Conservation (phyloP, 2,113 vertebrate genomes). For the Microtus oregoni region DNA sequence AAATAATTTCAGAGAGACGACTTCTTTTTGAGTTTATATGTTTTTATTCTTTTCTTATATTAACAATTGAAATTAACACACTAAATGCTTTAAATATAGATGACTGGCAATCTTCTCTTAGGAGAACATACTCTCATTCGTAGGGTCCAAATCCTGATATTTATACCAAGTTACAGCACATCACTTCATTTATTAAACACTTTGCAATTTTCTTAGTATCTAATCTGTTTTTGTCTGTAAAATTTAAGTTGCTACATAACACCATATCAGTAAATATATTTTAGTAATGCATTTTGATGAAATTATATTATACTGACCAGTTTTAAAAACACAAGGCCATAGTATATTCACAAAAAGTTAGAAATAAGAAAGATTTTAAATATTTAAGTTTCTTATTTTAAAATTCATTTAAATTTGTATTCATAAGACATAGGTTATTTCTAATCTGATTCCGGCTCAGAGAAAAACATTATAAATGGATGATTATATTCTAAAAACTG, state of each 20-base stretch:
- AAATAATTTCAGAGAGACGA: neutral
- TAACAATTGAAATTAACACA: constrained; percentile 4
- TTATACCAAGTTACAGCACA: neutral
- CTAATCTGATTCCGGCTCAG: neutral
- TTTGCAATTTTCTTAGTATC: neutral
- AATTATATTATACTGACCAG: neutral
- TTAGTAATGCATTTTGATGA: neutral
- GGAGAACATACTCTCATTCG: neutral
- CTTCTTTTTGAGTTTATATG: neutral
- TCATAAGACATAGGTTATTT: neutral
- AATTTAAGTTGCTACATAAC: neutral
- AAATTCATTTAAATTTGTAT: neutral
- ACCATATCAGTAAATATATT: neutral
- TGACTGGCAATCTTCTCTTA: neutral
- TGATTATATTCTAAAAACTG: neutral
- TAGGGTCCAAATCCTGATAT: neutral
- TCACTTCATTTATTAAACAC: neutral
- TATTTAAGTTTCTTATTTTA: neutral
- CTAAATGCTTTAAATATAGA: neutral
- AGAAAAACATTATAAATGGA: neutral
- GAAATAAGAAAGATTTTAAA: neutral
- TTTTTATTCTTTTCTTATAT: neutral
- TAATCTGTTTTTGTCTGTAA: neutral
- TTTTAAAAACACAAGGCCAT: neutral
- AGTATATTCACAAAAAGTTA: neutral